Evolutionary conservation across 2,113 vertebrate species (phyloP).

Genomic region (Chloropsis cyanopogon): DNA sequence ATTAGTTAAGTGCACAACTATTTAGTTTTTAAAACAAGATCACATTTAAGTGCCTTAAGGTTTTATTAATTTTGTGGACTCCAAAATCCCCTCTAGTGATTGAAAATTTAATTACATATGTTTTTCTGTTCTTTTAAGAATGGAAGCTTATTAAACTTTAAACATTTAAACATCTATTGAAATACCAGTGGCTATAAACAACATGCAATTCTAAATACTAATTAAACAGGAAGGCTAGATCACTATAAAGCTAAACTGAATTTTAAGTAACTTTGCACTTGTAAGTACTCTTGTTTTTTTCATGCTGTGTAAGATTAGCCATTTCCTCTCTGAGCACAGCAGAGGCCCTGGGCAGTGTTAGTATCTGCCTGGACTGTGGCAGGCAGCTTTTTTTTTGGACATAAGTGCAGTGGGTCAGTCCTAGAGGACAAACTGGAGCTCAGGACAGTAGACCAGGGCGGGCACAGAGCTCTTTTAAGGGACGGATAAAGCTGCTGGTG

Average conservation of each 20-base stretch:
- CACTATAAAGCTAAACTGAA: conserved; percentile 70
- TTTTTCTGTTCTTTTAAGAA: conserved; percentile 68
- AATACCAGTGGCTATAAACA: conserved; percentile 75
- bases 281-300: conserved; percentile 9
- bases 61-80: conserved; percentile 73
- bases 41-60: conserved; percentile 66
- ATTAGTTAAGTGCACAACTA: conserved; percentile 60
- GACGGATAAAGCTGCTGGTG: background rate
- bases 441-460: background rate
- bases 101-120: conserved; percentile 76
- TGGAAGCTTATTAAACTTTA: conserved; percentile 74
- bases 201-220: conserved; percentile 70
- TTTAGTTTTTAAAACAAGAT: conserved; percentile 67
- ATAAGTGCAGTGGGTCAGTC: background rate
- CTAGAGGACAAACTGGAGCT: background rate
- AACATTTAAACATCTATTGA: conserved; percentile 72
- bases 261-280: conserved; percentile 74
- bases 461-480: background rate
- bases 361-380: background rate
- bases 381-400: background rate
- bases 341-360: background rate
- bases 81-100: conserved; percentile 57
- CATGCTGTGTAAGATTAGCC: background rate
- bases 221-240: conserved; percentile 72
- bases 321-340: background rate